phyloP scores from a whole-genome alignment of 1,140 invertebrate species.

The Copidosoma floridanum region DNA sequence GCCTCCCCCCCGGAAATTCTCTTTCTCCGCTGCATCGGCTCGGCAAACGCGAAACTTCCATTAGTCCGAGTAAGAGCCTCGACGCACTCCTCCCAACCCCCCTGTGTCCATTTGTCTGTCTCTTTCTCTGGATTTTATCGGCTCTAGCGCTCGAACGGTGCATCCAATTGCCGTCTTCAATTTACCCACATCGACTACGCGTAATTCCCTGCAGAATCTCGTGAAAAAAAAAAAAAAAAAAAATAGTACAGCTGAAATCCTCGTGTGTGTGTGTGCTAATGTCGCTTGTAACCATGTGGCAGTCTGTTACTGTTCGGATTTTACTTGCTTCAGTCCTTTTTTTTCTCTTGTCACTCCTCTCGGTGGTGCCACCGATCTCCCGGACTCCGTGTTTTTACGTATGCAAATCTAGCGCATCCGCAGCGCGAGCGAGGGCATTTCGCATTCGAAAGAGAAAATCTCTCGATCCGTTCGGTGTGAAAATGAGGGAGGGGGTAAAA shows the following conservation, averaged over 20 bases:
- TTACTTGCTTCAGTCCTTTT: background rate
- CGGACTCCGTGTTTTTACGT: constrained; percentile 8
- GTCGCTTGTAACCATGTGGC: constrained; percentile 11
- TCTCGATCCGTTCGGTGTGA: too few relatives aligned
- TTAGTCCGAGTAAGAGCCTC: constrained; percentile 33
- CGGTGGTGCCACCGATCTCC: too few relatives aligned
- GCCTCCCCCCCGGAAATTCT: too few relatives aligned
- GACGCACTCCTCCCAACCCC: too few relatives aligned
- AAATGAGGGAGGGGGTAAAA: too few relatives aligned
- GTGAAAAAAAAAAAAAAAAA: background rate
- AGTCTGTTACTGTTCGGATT: constrained; percentile 8
- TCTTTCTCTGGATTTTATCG: constrained; percentile 29
- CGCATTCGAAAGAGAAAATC: too few relatives aligned
- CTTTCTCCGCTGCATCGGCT: constrained; percentile 1
- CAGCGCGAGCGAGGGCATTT: background rate
- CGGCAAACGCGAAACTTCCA: constrained; percentile 46
- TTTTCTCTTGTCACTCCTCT: background rate
- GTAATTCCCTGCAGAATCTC: background rate
- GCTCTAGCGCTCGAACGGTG: constrained; percentile 4
- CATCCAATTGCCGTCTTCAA: too few relatives aligned
- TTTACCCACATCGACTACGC: too few relatives aligned
- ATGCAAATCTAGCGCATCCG: constrained; percentile 22
- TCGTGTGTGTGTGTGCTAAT: constrained; percentile 14
- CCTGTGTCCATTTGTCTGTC: too few relatives aligned
- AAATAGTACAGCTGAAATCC: background rate